A percentile compares a stretch with the other conserved stretches of the same genome.
Evolutionary conservation across 2,113 vertebrate species (phyloP).

Genomic region (Butastur rufipennis): DNA sequence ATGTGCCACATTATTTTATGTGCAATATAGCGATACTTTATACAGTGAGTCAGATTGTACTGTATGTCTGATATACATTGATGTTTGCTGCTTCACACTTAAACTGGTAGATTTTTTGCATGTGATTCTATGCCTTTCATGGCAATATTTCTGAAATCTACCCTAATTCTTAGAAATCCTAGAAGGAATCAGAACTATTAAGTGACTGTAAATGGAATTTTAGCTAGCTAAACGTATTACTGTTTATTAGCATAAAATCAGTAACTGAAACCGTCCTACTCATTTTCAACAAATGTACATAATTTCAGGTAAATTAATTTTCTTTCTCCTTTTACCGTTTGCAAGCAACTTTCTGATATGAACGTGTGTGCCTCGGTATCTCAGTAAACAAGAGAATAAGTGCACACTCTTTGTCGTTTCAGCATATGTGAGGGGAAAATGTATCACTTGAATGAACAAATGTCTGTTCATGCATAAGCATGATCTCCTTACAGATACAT

Average conservation of each 20-base stretch:
- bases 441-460: not conserved
- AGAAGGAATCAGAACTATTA: not conserved
- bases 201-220: not conserved
- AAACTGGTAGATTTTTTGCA: not conserved
- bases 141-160: not conserved
- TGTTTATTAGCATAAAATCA: not conserved
- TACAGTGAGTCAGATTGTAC: not conserved
- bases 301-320: not conserved
- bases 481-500: not conserved
- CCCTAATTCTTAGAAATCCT: not conserved
- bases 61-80: not conserved
- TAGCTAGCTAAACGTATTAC: not conserved
- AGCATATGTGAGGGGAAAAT: not conserved
- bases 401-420: not conserved
- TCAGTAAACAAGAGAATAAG: not conserved
- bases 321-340: not conserved
- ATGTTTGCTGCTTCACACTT: not conserved
- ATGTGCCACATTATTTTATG: slow-evolving; percentile 15
- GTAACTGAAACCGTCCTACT: not conserved
- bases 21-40: not conserved
- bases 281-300: not conserved
- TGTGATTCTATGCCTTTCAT: not conserved
- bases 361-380: not conserved
- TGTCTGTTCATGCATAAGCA: not conserved
- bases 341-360: not conserved